These are phyloP conservation scores for Gambusia yucatana DNA, from an alignment of 2,797 vertebrate genomes.

Conservation along the genomic window DNA sequence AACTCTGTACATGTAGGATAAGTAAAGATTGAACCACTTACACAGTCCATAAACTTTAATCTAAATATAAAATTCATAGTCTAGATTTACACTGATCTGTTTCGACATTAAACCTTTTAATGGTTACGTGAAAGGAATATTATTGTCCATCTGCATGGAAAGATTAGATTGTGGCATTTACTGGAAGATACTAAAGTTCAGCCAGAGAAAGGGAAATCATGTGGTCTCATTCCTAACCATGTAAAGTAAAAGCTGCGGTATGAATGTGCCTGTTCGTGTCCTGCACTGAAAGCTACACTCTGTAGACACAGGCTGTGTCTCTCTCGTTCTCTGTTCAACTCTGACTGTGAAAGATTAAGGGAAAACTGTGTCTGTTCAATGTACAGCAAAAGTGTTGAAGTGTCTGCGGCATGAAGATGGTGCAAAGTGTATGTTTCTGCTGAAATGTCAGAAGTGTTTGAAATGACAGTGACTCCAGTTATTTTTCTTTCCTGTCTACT, in stretches of 20 bases:
- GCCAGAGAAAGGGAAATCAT: slow-evolving; percentile 24
- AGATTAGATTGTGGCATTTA: not conserved
- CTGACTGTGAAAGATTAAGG: slow-evolving; percentile 53
- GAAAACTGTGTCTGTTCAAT: slow-evolving; percentile 60
- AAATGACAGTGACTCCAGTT: not conserved
- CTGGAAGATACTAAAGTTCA: slow-evolving; percentile 18
- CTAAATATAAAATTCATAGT: not conserved
- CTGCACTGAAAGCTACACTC: slow-evolving; percentile 33
- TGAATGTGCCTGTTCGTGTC: slow-evolving; percentile 40
- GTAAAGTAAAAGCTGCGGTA: slow-evolving; percentile 65
- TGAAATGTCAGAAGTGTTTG: not conserved
- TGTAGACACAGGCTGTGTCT: slow-evolving; percentile 15
- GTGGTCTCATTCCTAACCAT: slow-evolving; percentile 52
- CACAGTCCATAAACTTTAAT: not conserved
- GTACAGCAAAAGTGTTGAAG: slow-evolving; percentile 42
- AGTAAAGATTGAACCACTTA: not conserved
- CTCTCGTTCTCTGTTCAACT: slow-evolving; percentile 22
- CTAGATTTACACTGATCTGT: not conserved
- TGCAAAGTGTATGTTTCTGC: slow-evolving; percentile 5
- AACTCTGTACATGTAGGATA: not conserved
- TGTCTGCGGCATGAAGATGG: slow-evolving; percentile 29
- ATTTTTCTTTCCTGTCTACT: not conserved
- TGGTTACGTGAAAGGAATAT: slow-evolving; percentile 5
- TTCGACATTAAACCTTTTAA: not conserved
- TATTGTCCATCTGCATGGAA: not conserved